Base-by-base conservation (phyloP, 2,888 invertebrate species). In the Cheiracanthium punctorium region DNA sequence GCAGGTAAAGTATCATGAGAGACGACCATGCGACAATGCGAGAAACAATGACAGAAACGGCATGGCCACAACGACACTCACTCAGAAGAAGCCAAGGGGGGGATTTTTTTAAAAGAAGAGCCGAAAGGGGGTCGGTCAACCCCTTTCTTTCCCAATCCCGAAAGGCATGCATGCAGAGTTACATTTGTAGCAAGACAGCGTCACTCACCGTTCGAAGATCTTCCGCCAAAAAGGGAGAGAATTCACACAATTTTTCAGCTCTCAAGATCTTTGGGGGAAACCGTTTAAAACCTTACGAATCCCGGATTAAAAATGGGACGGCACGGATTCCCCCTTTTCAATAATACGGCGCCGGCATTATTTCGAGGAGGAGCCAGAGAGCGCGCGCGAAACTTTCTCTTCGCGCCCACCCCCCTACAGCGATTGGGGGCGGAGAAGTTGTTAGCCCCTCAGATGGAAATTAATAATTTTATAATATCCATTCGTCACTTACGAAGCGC, bases 381-480 rank as follows among this genome's bases (percentile, higher is more conserved):
- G 58, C 58, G 75, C 52, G 58, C 58, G 58, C 58, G 58, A 1
- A 12, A 58, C 1, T 7, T 12, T 58, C 12, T 58, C 58, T 58
- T 12, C 24, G 1, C 12, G 58, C 58, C 58, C 58, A 58, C 58
- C 58, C 58, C 58, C 58, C 58, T 20, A 24, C 58, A 24, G 32
- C 37, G 69, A 32, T 69, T 37, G 69, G 37, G 37, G 69, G 69
- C 37, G 37, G 37, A 69, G 69, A 69, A 69, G 69, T 69, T 69
- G 76, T 76, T 82, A 82, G 71, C 79, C 70, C 80, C 85, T 67
- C 75, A 86, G 80, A 86, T 80, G 80, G 87, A 87, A 87, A 87
- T 87, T 87, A 87, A 87, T 87, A 87, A 87, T 87, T 87, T 87
- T 87, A 87, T 87, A 87, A 87, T 87, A 87, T 87, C 87, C 87